phyloP scores from a whole-genome alignment of 2,888 invertebrate species.

The Lacanobia oleracea region DNA sequence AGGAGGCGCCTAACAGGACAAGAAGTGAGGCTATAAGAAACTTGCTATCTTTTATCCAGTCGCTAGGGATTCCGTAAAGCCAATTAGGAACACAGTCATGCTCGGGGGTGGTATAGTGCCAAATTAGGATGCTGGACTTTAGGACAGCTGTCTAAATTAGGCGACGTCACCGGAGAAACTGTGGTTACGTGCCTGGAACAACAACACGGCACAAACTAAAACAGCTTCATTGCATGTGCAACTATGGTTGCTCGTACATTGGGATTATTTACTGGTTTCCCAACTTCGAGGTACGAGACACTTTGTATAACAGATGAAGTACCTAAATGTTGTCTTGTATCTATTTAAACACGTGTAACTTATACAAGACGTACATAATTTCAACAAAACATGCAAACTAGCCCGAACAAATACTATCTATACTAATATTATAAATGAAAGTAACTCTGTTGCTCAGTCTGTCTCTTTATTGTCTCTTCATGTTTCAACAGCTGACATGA shows the following conservation, averaged over 20 bases:
- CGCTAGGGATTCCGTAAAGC: slow-evolving; percentile 40
- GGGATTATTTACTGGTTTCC: slow-evolving; percentile 18
- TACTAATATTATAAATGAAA: no score
- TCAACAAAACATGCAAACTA: no score
- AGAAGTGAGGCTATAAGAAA: slow-evolving; percentile 39
- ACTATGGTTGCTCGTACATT: slow-evolving; percentile 23
- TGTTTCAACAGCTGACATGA: no score
- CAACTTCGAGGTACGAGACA: slow-evolving; percentile 10
- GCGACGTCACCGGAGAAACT: slow-evolving; percentile 47
- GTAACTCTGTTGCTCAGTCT: no score
- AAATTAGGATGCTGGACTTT: slow-evolving; percentile 57
- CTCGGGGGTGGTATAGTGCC: slow-evolving; percentile 28
- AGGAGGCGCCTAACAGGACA: slow-evolving; percentile 22
- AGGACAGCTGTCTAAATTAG: slow-evolving; percentile 61
- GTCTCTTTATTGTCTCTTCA: no score
- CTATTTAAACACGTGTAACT: background rate
- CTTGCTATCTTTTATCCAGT: slow-evolving; percentile 44
- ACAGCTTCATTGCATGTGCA: slow-evolving; percentile 48
- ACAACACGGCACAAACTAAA: slow-evolving; percentile 51
- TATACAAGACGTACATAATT: background rate
- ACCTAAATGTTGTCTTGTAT: background rate
- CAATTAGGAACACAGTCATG: slow-evolving; percentile 58
- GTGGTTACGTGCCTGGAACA: slow-evolving; percentile 49
- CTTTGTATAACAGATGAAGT: background rate
- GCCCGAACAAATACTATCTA: no score